A percentile compares a stretch with the other conserved stretches of the same genome.
These are phyloP conservation scores for Orius insidiosus DNA, from an alignment of 1,140 invertebrate species.

Conservation along the genomic window DNA sequence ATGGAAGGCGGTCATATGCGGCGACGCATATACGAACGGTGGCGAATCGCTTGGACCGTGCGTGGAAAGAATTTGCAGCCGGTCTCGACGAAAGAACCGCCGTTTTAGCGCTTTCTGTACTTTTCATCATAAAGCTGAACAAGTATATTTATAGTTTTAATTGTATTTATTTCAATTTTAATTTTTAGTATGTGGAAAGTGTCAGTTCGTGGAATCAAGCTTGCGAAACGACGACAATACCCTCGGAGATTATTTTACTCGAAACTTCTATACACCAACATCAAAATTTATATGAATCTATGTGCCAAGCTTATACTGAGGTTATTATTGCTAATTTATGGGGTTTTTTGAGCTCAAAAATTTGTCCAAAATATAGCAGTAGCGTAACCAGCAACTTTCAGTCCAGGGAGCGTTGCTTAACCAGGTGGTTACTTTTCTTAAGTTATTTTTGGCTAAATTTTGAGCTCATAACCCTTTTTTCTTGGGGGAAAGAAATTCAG, in stretches of 20 bases:
- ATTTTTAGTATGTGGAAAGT: constrained; percentile 72
- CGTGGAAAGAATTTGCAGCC: constrained; percentile 90
- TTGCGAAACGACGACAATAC: constrained; percentile 62
- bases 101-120: constrained; percentile 78
- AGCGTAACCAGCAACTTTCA: too few species aligned
- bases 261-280: constrained; percentile 84
- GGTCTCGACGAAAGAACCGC: constrained; percentile 86
- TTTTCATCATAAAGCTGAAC: constrained; percentile 94
- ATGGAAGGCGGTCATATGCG: constrained; percentile 82
- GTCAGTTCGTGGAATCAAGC: constrained; percentile 78
- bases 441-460: too few species aligned
- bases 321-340: constrained; percentile 31
- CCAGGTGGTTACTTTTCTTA: too few species aligned
- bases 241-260: constrained; percentile 69
- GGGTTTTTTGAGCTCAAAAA: too few species aligned
- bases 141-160: constrained; percentile 30
- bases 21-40: constrained; percentile 68
- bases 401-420: too few species aligned
- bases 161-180: constrained; percentile 14
- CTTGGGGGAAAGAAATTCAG: too few species aligned
- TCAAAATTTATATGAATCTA: constrained; percentile 85
- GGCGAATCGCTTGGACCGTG: constrained; percentile 65
- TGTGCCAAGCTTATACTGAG: constrained; percentile 94
- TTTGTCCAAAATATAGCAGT: too few species aligned
- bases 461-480: too few species aligned